A percentile compares a stretch with the other conserved stretches of the same genome.
phyloP scores from a whole-genome alignment of 2,113 vertebrate genomes.

The Oreocharis arfaki region DNA sequence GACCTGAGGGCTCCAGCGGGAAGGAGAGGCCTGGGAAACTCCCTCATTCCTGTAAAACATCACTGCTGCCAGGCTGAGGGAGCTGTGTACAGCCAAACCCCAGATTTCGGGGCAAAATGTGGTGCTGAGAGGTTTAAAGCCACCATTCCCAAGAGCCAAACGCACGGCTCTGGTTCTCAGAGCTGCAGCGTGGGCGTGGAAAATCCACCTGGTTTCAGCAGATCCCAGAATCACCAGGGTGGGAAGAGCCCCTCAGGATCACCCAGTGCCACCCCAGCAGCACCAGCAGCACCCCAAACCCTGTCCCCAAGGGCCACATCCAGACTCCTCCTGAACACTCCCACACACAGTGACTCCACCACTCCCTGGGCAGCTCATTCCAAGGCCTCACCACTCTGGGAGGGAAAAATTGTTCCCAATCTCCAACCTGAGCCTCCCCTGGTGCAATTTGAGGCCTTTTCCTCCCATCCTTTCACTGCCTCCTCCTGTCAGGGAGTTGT shows the following conservation, averaged over 20 bases:
- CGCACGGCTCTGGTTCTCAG: neutral
- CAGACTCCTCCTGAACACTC: neutral
- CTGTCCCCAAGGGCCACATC: neutral
- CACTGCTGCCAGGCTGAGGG: neutral
- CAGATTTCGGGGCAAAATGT: rapidly evolving
- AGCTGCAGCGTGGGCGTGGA: rapidly evolving
- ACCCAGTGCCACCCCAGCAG: neutral
- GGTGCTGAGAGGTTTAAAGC: neutral
- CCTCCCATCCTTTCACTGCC: neutral
- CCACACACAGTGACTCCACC: neutral
- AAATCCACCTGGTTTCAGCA: neutral
- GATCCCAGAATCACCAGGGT: neutral
- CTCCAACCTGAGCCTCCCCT: rapidly evolving
- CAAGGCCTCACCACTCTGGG: neutral
- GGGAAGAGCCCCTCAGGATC: rapidly evolving
- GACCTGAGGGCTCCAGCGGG: neutral
- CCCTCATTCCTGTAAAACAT: neutral
- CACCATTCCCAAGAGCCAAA: neutral
- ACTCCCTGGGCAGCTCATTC: neutral
- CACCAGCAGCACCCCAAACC: neutral
- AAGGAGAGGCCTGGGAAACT: neutral
- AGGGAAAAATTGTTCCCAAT: neutral
- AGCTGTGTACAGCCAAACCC: neutral
- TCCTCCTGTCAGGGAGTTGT: neutral
- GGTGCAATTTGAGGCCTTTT: neutral